Evolutionary conservation across 2,797 vertebrate species (phyloP), one percentile per base, ranked within the genome.

Genomic region (Zenarchopterus dispar): DNA sequence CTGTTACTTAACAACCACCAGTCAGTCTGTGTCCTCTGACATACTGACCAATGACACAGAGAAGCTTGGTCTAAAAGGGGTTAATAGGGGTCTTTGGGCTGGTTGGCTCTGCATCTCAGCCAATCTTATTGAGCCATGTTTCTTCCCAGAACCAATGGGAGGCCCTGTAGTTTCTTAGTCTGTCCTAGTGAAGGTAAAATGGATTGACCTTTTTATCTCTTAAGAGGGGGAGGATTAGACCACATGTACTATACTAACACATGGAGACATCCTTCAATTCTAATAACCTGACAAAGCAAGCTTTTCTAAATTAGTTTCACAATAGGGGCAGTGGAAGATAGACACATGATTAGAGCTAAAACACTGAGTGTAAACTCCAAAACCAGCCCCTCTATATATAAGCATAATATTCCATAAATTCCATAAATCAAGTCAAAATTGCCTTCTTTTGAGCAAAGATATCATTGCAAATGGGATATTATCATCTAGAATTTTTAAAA

Each of bases 191-290:
- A 73, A 62, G 67, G 50, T 75, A 73, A 82, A 0, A 56, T 66
- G 82, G 78, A 84, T 88, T 89, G 84, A 86, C 72, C 82, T 89
- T 80, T 86, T 58, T 69, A 68, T 73, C 70, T 78, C 46, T 56
- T 56, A 56, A 61, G 58, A 56, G 77, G 68, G 62, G 68, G 21
- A 28, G 68, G 70, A 84, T 82, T 80, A 83, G 47, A 79, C 65
- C 55, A 51, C 46, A 68, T 47, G 75, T 17, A 39, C 33, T 36
- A 36, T 36, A 15, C 11, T 41, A 28, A 60, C 67, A 70, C 39
- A 64, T 69, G 56, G 66, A 70, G 65, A 67, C 56, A 28, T 45
- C 24, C 11, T 56, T 44, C 42, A 55, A 18, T 19, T 56, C 50
- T 64, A 42, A 64, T 41, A 19, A 24, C 61, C 50, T 69, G 17